phyloP scores from a whole-genome alignment of 2,888 invertebrate genomes.

The Drosophila formosana region DNA sequence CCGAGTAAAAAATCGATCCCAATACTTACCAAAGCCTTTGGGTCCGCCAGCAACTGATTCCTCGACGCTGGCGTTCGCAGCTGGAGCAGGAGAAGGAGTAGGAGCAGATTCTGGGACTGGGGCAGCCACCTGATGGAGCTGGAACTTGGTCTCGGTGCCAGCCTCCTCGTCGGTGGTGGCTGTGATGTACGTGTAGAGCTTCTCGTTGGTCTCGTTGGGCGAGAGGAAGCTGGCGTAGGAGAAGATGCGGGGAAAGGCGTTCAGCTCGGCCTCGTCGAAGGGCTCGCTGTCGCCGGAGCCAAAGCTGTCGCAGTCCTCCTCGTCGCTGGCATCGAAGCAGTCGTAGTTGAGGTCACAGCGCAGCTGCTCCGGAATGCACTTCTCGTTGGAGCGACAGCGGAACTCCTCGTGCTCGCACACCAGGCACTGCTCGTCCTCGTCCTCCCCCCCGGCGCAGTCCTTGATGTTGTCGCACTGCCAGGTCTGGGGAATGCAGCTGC shows the following conservation, averaged over 20 bases:
- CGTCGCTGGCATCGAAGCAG: conserved; percentile 88
- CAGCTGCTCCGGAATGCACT: conserved; percentile 87
- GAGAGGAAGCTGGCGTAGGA: conserved; percentile 83
- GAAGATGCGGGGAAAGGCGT: conserved; percentile 80
- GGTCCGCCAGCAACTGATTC: conserved; percentile 66
- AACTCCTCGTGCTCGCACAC: conserved; percentile 86
- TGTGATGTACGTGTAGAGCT: conserved; percentile 77
- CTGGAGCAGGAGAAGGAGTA: background rate
- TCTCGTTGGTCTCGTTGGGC: conserved; percentile 80
- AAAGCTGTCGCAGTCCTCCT: conserved; percentile 86
- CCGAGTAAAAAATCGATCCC: background rate
- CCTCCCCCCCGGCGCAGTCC: conserved; percentile 85
- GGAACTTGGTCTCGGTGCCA: conserved; percentile 71
- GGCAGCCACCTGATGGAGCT: conserved; percentile 69
- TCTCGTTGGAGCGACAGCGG: conserved; percentile 85
- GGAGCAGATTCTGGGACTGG: conserved; percentile 9
- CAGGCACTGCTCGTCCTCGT: conserved; percentile 85
- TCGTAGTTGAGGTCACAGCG: conserved; percentile 88
- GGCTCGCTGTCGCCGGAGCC: conserved; percentile 86
- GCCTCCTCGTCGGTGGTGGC: conserved; percentile 76
- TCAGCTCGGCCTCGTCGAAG: conserved; percentile 77
- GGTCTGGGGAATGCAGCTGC: conserved; percentile 87
- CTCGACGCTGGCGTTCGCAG: conserved; percentile 60
- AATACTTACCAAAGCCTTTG: conserved; percentile 75
- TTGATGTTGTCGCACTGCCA: conserved; percentile 87